These are phyloP conservation scores for Cheiracanthium punctorium DNA, from an alignment of 2,888 invertebrate genomes.

Conservation along the genomic window DNA sequence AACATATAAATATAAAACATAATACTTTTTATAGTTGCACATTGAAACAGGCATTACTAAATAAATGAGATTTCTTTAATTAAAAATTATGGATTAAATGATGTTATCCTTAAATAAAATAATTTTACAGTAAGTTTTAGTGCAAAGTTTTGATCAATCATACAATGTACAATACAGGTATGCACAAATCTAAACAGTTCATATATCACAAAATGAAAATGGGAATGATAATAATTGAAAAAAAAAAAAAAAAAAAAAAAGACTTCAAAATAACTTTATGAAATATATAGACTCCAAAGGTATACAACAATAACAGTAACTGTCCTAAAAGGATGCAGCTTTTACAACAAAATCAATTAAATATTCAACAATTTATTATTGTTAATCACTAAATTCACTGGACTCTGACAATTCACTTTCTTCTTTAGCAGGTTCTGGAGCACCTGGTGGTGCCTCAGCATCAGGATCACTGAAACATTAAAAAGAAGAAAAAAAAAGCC, in stretches of 20 bases:
- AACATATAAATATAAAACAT: too few species aligned
- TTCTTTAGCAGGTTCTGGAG: constrained; percentile 72
- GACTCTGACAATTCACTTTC: constrained; percentile 55
- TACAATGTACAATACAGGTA: too few species aligned
- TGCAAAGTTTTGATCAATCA: too few species aligned
- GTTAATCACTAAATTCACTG: constrained; percentile 69
- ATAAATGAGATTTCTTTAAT: too few species aligned
- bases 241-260: too few species aligned
- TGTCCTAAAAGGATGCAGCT: constrained; percentile 1
- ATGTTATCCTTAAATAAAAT: too few species aligned
- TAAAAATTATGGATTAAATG: too few species aligned
- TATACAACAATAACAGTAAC: constrained; percentile 1
- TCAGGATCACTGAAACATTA: constrained; percentile 43
- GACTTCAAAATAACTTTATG: too few species aligned
- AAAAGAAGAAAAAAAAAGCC: neutral
- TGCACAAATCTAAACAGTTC: too few species aligned
- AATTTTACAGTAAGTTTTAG: too few species aligned
- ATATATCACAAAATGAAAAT: neutral
- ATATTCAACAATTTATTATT: neutral
- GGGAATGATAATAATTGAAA: constrained; percentile 1
- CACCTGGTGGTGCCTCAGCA: constrained; percentile 73
- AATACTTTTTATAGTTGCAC: too few species aligned
- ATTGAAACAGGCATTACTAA: too few species aligned
- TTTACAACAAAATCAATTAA: neutral
- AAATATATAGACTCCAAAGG: constrained; percentile 6